These are phyloP conservation scores for Cantharis nigra DNA, from an alignment of 2,888 invertebrate genomes.

Conservation along the genomic window DNA sequence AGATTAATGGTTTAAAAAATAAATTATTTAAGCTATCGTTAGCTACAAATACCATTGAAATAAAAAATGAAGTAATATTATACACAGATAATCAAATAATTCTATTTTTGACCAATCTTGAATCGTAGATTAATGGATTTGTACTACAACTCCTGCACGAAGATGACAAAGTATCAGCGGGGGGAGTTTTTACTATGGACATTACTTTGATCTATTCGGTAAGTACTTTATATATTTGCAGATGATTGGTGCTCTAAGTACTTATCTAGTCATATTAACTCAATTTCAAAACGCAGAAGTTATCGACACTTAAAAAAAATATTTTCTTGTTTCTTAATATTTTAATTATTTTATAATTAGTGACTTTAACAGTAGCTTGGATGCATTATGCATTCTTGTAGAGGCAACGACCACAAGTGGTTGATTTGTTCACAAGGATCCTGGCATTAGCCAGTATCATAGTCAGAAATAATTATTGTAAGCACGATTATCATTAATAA, in stretches of 20 bases:
- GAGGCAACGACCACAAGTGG: no score
- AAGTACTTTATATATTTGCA: not conserved
- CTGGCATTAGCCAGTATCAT: no score
- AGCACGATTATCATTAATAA: no score
- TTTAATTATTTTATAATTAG: no score
- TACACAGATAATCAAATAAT: no score
- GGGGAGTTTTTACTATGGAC: not conserved
- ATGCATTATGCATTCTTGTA: no score
- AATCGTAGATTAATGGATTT: not conserved
- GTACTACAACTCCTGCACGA: not conserved
- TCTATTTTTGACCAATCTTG: not conserved
- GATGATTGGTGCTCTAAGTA: not conserved
- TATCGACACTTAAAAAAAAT: not conserved
- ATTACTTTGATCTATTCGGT: not conserved
- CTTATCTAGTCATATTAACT: not conserved
- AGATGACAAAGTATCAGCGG: not conserved
- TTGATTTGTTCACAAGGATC: no score
- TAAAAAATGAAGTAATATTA: not conserved
- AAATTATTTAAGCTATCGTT: not conserved
- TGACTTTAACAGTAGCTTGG: no score
- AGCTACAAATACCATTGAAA: not conserved
- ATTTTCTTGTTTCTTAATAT: no score
- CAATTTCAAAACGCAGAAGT: not conserved
- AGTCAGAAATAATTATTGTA: no score
- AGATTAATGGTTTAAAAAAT: not conserved